Percentiles rank a stretch among this genome's conserved stretches.
phyloP scores from a whole-genome alignment of 2,888 invertebrate species.

The Epirrita christyi region DNA sequence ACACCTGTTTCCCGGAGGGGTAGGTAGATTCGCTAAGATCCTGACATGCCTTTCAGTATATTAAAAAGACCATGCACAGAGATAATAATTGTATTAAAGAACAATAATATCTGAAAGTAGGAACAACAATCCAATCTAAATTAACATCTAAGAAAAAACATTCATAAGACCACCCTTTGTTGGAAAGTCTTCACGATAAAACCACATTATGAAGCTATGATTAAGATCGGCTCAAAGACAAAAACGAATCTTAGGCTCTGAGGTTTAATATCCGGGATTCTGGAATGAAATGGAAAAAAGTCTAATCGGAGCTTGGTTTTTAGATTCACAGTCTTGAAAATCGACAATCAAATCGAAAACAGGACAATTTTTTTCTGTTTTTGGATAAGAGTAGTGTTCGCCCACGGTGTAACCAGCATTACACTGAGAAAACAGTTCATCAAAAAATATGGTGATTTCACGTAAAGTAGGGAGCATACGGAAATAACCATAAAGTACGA shows the following conservation, averaged over 20 bases:
- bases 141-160: constrained; percentile 11
- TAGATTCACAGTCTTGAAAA: too few relatives aligned
- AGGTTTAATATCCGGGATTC: constrained; percentile 34
- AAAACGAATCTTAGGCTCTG: constrained; percentile 21
- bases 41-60: neutral
- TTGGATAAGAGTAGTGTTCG: too few relatives aligned
- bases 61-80: neutral
- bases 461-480: too few relatives aligned
- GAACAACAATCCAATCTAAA: constrained; percentile 17
- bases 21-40: neutral
- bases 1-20: neutral
- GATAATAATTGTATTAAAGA: neutral
- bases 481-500: too few relatives aligned
- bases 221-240: constrained; percentile 35
- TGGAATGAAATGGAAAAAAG: constrained; percentile 28
- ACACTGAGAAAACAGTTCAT: too few relatives aligned
- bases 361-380: too few relatives aligned
- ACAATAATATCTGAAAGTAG: constrained; percentile 5
- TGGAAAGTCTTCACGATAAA: constrained; percentile 21
- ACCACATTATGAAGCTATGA: constrained; percentile 31
- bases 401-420: too few relatives aligned
- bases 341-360: too few relatives aligned
- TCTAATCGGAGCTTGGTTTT: constrained; percentile 5
- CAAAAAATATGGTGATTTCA: too few relatives aligned
- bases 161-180: constrained; percentile 4